phyloP scores from a whole-genome alignment of 2,888 invertebrate species.

The Scaptomyza polygonia region DNA sequence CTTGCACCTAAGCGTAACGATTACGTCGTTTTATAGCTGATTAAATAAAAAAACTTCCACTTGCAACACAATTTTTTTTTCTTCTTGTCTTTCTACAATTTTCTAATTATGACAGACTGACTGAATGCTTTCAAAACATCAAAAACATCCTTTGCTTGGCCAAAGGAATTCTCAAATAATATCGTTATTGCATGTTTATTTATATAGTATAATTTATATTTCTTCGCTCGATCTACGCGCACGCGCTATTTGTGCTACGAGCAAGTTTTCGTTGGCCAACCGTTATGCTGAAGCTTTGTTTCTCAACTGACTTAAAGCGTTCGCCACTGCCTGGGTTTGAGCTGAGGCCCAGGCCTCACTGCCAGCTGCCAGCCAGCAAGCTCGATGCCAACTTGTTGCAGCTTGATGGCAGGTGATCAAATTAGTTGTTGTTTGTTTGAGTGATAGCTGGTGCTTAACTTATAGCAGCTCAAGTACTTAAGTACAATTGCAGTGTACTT shows the following conservation, averaged over 20 bases:
- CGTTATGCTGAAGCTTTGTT: constrained; percentile 62
- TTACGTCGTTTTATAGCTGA: constrained; percentile 59
- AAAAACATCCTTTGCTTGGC: constrained; percentile 7
- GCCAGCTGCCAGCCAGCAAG: constrained; percentile 23
- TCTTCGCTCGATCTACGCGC: constrained; percentile 26
- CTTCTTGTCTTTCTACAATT: background rate
- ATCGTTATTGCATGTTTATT: background rate
- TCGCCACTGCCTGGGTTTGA: constrained; percentile 32
- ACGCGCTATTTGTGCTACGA: constrained; percentile 33
- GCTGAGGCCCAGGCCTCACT: constrained; percentile 11
- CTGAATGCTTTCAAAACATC: background rate
- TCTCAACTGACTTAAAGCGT: constrained; percentile 55
- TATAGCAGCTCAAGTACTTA: constrained; percentile 8
- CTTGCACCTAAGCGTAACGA: constrained; percentile 74
- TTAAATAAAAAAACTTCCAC: constrained; percentile 17
- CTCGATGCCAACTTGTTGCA: constrained; percentile 57
- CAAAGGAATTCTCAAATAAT: constrained; percentile 11
- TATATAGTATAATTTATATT: background rate
- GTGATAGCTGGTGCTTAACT: constrained; percentile 12
- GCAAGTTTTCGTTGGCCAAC: constrained; percentile 48
- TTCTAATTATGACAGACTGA: background rate
- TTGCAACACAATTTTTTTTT: constrained; percentile 44
- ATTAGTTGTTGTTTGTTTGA: constrained; percentile 3
- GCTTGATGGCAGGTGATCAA: constrained; percentile 18
- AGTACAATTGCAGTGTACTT: constrained; percentile 10